phyloP scores from a whole-genome alignment of 2,113 vertebrate genomes.

The Nesogale talazaci region DNA sequence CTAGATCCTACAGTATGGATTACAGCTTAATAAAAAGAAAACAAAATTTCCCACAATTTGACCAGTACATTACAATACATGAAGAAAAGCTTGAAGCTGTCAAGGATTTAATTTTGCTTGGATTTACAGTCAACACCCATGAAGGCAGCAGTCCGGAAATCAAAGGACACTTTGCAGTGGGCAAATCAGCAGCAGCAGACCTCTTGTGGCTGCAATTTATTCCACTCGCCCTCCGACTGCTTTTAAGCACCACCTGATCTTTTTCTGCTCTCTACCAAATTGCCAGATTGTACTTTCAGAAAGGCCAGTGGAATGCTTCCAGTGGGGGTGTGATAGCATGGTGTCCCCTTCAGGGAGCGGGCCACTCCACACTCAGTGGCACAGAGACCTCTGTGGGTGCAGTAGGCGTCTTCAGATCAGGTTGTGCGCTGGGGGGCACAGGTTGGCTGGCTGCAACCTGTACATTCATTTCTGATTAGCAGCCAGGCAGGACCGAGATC shows the following conservation, averaged over 20 bases:
- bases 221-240: slow-evolving; percentile 27
- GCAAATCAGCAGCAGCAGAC: no score
- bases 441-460: not conserved
- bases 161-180: no score
- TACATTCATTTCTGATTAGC: slow-evolving; percentile 3
- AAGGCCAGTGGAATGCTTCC: not conserved
- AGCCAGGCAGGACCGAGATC: slow-evolving; percentile 38
- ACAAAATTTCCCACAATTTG: no score
- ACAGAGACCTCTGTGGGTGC: not conserved
- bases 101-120: no score
- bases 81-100: no score
- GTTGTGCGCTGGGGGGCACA: not conserved
- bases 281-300: slow-evolving; percentile 40
- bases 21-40: no score
- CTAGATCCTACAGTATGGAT: no score
- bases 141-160: no score
- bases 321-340: not conserved
- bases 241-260: no score
- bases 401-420: not conserved
- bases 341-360: not conserved
- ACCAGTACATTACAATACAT: no score
- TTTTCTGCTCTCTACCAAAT: slow-evolving; percentile 22
- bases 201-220: not conserved
- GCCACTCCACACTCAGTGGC: not conserved
- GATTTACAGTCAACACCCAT: no score